Conservation (phyloP, 2,113 vertebrate genomes). For the Mormyrus lacerda region DNA sequence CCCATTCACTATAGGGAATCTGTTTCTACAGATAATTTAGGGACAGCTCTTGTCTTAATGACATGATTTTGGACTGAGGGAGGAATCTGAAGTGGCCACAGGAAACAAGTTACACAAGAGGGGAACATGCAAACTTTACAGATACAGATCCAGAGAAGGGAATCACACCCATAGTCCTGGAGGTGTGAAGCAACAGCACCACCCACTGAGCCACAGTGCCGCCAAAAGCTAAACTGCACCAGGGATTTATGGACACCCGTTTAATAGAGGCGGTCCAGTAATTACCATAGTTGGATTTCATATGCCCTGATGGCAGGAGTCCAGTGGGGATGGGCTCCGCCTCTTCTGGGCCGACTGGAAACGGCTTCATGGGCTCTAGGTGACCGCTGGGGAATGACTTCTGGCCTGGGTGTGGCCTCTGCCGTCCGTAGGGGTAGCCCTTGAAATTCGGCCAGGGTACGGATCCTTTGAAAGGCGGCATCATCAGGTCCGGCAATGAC, state of each 20-base stretch:
- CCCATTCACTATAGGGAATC: background rate
- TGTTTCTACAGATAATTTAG: background rate
- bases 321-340: constrained; percentile 53
- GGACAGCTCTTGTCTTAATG: background rate
- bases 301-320: constrained; percentile 48
- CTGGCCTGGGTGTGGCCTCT: constrained; percentile 43
- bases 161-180: background rate
- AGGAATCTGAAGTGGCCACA: background rate
- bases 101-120: background rate
- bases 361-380: constrained; percentile 57
- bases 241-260: background rate
- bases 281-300: constrained; percentile 68
- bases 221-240: background rate
- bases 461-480: constrained; percentile 63
- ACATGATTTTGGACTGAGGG: background rate
- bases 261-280: background rate
- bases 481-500: constrained; percentile 52
- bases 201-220: background rate
- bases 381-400: constrained; percentile 44
- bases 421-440: constrained; percentile 53
- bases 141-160: background rate
- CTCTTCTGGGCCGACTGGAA: constrained; percentile 58
- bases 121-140: background rate
- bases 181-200: background rate
- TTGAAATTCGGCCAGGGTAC: constrained; percentile 61